Conservation (phyloP, 2,888 invertebrate genomes). For the Acanthosepion esculentum region DNA sequence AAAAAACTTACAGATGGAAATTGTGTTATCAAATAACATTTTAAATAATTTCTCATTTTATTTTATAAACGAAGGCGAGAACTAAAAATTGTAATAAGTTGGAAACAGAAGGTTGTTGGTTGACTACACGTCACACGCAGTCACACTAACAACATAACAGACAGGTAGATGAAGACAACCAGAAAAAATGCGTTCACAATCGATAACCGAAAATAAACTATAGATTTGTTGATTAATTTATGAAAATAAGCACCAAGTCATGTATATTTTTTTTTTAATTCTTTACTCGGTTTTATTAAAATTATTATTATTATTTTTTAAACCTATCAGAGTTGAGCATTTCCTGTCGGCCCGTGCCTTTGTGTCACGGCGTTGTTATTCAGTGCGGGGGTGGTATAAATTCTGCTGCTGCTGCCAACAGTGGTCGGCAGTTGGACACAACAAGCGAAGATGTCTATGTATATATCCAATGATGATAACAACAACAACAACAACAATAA, state of each 20-base stretch:
- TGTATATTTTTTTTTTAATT: background rate
- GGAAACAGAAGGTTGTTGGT: background rate
- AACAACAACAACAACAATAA: too few relatives aligned
- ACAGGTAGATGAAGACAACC: background rate
- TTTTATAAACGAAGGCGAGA: background rate
- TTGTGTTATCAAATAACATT: background rate
- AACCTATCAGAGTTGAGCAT: slow-evolving; percentile 34
- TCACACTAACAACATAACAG: background rate
- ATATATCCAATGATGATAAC: background rate
- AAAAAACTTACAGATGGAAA: background rate
- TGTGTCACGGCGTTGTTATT: slow-evolving; percentile 37
- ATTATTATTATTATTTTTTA: background rate
- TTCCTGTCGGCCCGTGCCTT: background rate
- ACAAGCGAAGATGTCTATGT: background rate
- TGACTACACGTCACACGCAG: background rate
- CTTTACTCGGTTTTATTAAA: background rate
- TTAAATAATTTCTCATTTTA: background rate
- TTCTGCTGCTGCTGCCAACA: background rate
- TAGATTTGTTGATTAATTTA: background rate
- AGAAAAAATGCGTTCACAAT: background rate
- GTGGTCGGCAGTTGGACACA: background rate
- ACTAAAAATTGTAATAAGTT: background rate
- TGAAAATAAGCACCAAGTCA: background rate
- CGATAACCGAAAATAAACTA: background rate
- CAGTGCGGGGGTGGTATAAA: slow-evolving; percentile 40